A percentile compares a stretch with the other conserved stretches of the same genome.
phyloP scores from a whole-genome alignment of 2,888 invertebrate species.

The Serripes groenlandicus region DNA sequence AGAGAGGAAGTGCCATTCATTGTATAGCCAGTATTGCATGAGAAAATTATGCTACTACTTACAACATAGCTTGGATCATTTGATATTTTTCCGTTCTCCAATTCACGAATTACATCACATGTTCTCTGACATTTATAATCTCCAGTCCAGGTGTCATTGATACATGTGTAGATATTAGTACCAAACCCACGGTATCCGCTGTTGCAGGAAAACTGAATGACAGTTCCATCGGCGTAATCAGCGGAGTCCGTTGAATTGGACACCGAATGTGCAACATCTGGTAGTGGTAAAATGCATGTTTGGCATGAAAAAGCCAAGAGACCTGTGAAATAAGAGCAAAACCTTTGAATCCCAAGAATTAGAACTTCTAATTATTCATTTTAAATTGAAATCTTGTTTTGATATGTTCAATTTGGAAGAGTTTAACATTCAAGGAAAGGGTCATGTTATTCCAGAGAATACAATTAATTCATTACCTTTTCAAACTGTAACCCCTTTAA shows the following conservation, averaged over 20 bases:
- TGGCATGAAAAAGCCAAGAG: no score
- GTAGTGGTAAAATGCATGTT: no score
- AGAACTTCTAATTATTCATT: no score
- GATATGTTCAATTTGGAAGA: no score
- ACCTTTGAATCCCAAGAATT: no score
- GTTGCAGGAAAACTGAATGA: background rate
- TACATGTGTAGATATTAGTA: background rate
- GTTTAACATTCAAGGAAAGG: no score
- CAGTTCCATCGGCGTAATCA: background rate
- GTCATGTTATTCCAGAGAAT: no score
- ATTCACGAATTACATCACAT: slow-evolving; percentile 15
- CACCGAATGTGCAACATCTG: no score
- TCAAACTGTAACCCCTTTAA: no score
- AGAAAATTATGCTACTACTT: slow-evolving; percentile 23
- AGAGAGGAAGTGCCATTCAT: background rate
- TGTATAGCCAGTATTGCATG: slow-evolving; percentile 38
- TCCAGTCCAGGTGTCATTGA: slow-evolving; percentile 15
- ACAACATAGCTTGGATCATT: slow-evolving; percentile 19
- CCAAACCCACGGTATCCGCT: background rate
- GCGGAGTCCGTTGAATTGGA: background rate
- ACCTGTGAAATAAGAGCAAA: no score
- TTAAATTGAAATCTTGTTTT: no score
- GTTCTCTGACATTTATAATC: background rate
- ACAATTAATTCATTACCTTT: no score
- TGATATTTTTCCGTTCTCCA: slow-evolving; percentile 29